Base-by-base conservation (phyloP, 2,113 vertebrate species). In the Tachuris rubrigastra region DNA sequence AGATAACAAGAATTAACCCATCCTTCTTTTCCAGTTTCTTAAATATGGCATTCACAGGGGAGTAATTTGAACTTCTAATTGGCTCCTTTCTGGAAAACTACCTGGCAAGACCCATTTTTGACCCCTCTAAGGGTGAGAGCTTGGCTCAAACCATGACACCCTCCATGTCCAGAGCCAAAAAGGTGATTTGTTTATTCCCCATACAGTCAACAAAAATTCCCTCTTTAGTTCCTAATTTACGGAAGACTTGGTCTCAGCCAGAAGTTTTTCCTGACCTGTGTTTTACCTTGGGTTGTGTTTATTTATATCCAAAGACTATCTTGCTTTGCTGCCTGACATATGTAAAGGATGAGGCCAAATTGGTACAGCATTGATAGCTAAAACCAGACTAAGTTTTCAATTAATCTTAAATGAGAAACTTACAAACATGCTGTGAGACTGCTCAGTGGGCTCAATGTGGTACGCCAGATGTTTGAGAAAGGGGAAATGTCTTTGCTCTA, bases 291-390 rank as follows among this genome's bases (percentile, higher is more conserved):
- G 31, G 7, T 18, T 12, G 3, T 37, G 12, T 35, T 39, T 1
- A 0, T 59, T 82, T 60, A 25, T 30, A 35, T 10, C 2, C 13
- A 14, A 76, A 73, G 58, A 9, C 11, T n/a, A 6, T 22, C 4
- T 25, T 13, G 19, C 0, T 0, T 12, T 85, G 6, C 56, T 87
- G 28, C 23, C 33, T 25, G 8, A 15, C 3, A 0, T 31, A 8
- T 9, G 5, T 66, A 75, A 62, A 71, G 10, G 7, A 41, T n/a
- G 25, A 75, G 28, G 72, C 7, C 13, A 31, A 33, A 71, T 11
- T 37, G 22, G 6, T 17, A 27, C 42, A 59, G 11, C 8, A 28
- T 8, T 68, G 24, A 50, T 25, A 71, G 7, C 16, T 27, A 41
- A 71, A 92, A 62, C 0, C 25, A 55, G 44, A 8, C 12, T 50